These are phyloP conservation scores for Phoxinus phoxinus DNA, from an alignment of 2,113 vertebrate genomes.

Conservation along the genomic window DNA sequence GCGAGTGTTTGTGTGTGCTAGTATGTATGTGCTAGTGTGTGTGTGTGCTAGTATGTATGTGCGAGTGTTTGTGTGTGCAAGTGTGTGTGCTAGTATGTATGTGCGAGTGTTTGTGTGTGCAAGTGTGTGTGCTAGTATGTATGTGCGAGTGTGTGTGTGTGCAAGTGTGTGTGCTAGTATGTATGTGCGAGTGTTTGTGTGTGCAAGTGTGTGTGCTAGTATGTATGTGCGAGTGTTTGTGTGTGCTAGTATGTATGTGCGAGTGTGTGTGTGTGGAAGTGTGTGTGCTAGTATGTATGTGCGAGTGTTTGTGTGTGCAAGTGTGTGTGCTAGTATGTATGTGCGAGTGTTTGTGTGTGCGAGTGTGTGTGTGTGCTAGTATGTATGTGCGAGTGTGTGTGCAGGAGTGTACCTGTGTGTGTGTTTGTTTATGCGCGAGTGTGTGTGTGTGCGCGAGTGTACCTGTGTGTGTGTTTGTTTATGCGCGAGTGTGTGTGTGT, in stretches of 20 bases:
- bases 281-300: not conserved
- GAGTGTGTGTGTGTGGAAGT: not conserved
- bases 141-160: too few relatives aligned
- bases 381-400: too few relatives aligned
- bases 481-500: too few relatives aligned
- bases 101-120: not conserved
- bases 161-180: too few relatives aligned
- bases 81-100: not conserved
- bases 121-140: too few relatives aligned
- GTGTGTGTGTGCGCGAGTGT: not conserved
- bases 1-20: not conserved
- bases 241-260: too few relatives aligned
- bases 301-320: not conserved
- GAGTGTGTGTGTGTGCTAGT: not conserved
- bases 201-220: too few relatives aligned
- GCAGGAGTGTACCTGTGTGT: too few relatives aligned
- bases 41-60: not conserved
- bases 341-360: too few relatives aligned
- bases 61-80: accelerated
- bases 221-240: not conserved
- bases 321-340: too few relatives aligned
- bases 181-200: not conserved
- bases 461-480: too few relatives aligned
- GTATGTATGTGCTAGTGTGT: not conserved
- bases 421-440: not conserved